Base-by-base conservation (phyloP, 2,888 invertebrate species). In the Drosophila nigricruria region DNA sequence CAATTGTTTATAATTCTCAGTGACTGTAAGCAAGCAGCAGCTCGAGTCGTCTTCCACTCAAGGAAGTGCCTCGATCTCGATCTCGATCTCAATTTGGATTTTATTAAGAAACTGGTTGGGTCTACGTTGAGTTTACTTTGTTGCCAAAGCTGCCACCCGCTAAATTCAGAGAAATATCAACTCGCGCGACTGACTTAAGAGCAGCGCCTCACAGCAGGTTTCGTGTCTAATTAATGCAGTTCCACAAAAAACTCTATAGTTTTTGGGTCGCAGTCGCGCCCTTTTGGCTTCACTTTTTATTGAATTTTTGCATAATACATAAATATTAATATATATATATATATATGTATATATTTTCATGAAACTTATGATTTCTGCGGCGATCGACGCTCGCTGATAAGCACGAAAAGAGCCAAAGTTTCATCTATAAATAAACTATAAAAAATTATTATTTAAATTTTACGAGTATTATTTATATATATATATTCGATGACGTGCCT, bases 1-100 rank as follows among this genome's bases (percentile, higher is more conserved):
- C 90, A 89, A 89, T 89, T 86, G 88, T 86, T 88, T 80, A 85
- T 82, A 88, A 86, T 89, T 86, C 72, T 47, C 58, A 40, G 61
- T 63, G 38, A 18, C 63, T 62, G 52, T 67, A n/a, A n/a, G n/a
- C 67, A 38, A 66, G 38, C 30, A 20, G 89, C 88, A 79, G 71
- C 66, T 66, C 52, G 36, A 23, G 60, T 69, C 43, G 64, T 52
- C 52, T 23, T 27, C 64, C 70, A 80, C 82, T 87, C 70, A 75
- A 86, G 83, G 83, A 84, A 88, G 70, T 88, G 77, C 50, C 1
- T n/a, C 34, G 34, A 38, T 67, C 56, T 66, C 45, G 36, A 42
- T 67, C 45, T 50, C 45, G 58, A 47, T 66, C 60, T 74, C 42
- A 23, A 42, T 70, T 38, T 32, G 54, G 61, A 65, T 18, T 56